Percentiles rank a stretch among this genome's conserved stretches.
Conservation (phyloP, 2,797 vertebrate species). For the Helostoma temminkii region DNA sequence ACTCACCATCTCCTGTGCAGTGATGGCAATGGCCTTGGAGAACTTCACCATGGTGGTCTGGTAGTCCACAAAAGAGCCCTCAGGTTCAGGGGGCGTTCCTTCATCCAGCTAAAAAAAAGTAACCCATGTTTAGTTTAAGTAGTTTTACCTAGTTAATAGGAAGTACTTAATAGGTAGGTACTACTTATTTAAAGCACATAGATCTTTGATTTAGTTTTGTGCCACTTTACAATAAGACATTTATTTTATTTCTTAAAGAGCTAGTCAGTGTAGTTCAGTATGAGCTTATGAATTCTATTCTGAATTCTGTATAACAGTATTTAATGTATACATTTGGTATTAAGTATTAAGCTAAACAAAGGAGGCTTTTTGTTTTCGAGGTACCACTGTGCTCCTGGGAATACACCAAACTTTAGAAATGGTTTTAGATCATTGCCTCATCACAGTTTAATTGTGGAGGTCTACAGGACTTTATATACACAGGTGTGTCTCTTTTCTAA, state of each 20-base stretch:
- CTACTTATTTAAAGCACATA: neutral
- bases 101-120: conserved; percentile 89
- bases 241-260: neutral
- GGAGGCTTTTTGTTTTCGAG: no score
- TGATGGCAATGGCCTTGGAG: conserved; percentile 97
- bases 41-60: conserved; percentile 99
- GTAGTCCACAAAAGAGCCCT: conserved; percentile 97
- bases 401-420: no score
- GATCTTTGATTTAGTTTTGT: neutral
- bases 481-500: no score
- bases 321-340: no score
- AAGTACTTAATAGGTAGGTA: neutral
- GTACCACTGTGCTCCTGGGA: no score
- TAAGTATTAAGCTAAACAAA: no score
- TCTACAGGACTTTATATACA: no score
- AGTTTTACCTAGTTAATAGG: no score
- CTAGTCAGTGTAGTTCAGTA: no score
- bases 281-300: neutral
- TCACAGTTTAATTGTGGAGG: no score
- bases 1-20: conserved; percentile 98
- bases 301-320: neutral
- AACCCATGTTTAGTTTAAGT: neutral
- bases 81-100: conserved; percentile 93
- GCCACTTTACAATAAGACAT: neutral
- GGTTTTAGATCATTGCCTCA: no score